Evolutionary conservation across 2,888 invertebrate species (phyloP).

Genomic region (Dendrolimus pini): DNA sequence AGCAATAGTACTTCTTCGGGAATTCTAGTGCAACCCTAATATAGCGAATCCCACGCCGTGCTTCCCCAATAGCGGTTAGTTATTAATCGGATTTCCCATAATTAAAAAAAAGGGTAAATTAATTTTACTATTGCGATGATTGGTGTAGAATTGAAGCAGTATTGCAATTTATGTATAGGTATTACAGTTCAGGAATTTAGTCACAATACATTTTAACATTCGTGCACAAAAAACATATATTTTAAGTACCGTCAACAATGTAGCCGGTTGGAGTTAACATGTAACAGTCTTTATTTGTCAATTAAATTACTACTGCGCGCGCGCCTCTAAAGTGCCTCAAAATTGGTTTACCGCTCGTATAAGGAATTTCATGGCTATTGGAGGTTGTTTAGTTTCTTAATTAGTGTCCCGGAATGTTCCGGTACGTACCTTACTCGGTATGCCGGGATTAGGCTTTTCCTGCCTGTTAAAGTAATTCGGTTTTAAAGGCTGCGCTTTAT

Average conservation of each 20-base stretch:
- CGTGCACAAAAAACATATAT: constrained; percentile 30
- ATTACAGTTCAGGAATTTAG: too few relatives aligned
- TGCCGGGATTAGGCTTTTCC: constrained; percentile 43
- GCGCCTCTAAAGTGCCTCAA: constrained; percentile 52
- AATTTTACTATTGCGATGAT: too few relatives aligned
- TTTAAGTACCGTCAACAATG: constrained; percentile 39
- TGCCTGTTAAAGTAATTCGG: constrained; percentile 41
- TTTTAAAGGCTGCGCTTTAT: constrained; percentile 42
- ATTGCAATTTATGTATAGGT: too few relatives aligned
- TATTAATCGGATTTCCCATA: too few relatives aligned
- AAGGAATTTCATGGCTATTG: constrained; percentile 70
- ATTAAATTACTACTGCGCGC: constrained; percentile 52
- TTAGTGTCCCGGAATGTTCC: constrained; percentile 51
- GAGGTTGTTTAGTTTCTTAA: constrained; percentile 63
- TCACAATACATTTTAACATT: constrained; percentile 21
- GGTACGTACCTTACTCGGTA: constrained; percentile 29
- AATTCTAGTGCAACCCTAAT: too few relatives aligned
- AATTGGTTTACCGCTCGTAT: constrained; percentile 65
- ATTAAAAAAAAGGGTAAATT: too few relatives aligned
- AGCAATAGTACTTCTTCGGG: too few relatives aligned
- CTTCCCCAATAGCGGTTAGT: too few relatives aligned
- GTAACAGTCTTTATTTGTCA: constrained; percentile 56
- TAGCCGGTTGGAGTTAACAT: constrained; percentile 32
- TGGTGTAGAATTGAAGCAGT: too few relatives aligned
- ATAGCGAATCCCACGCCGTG: too few relatives aligned